These are phyloP conservation scores for Diploptera punctata DNA, from an alignment of 2,888 invertebrate species.

Conservation along the genomic window DNA sequence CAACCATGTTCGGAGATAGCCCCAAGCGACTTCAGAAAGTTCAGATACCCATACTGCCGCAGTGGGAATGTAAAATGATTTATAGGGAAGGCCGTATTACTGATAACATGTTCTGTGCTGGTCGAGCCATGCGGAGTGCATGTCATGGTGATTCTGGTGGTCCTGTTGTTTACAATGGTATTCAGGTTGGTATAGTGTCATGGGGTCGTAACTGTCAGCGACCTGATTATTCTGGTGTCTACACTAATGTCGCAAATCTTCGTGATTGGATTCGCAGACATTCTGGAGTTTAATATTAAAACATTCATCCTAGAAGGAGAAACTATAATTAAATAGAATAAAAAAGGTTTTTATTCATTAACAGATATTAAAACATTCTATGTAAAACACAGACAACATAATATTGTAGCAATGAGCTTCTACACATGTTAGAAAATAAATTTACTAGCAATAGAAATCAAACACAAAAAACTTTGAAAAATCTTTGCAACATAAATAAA, in stretches of 20 bases:
- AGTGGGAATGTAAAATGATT: not conserved
- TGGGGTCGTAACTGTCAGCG: not conserved
- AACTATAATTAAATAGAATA: too few relatives aligned
- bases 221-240: not conserved
- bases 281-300: not conserved
- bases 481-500: too few relatives aligned
- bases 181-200: conserved; percentile 1
- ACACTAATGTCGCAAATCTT: not conserved
- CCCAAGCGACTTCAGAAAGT: not conserved
- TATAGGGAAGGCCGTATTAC: not conserved
- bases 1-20: not conserved
- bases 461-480: too few relatives aligned
- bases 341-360: too few relatives aligned
- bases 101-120: conserved; percentile 20
- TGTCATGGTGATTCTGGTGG: conserved; percentile 9
- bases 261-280: conserved; percentile 6
- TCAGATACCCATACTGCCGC: conserved; percentile 4
- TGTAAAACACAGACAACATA: too few relatives aligned
- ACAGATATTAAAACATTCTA: too few relatives aligned
- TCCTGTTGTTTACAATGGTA: not conserved
- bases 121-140: not conserved
- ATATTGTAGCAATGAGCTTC: too few relatives aligned
- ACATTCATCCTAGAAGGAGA: too few relatives aligned
- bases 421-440: too few relatives aligned
- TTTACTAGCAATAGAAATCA: too few relatives aligned